Percentiles rank a stretch among this genome's conserved stretches.
These are phyloP conservation scores for Cervus canadensis DNA, from an alignment of 2,113 vertebrate species.

Conservation along the genomic window DNA sequence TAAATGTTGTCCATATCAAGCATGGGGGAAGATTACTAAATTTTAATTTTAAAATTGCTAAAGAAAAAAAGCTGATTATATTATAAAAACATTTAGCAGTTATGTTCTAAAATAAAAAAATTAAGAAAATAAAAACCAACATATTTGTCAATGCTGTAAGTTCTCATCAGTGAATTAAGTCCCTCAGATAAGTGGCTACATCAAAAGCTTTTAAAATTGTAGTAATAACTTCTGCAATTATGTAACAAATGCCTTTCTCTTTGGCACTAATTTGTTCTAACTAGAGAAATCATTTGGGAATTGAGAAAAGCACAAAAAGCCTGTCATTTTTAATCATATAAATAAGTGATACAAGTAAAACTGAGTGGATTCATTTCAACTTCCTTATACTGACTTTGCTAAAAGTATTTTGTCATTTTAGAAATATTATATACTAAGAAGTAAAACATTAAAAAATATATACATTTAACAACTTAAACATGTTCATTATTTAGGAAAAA, in stretches of 20 bases:
- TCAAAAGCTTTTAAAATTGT: background rate
- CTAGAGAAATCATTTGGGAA: background rate
- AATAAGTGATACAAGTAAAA: slow-evolving; percentile 12
- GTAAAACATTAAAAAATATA: background rate
- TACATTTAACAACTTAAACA: background rate
- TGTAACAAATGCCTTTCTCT: slow-evolving; percentile 17
- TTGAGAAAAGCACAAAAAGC: slow-evolving; percentile 35
- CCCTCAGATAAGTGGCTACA: background rate
- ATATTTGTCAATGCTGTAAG: background rate
- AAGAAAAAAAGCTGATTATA: slow-evolving; percentile 2
- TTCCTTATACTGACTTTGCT: background rate
- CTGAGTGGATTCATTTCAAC: background rate
- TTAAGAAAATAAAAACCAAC: background rate
- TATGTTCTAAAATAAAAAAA: background rate
- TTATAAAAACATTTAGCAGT: background rate
- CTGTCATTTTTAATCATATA: slow-evolving; percentile 15
- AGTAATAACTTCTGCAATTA: slow-evolving; percentile 27
- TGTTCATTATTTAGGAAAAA: background rate
- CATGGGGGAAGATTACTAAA: background rate
- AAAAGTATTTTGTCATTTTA: slow-evolving; percentile 28
- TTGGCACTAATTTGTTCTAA: slow-evolving; percentile 13
- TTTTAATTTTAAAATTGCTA: background rate
- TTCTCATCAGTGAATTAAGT: background rate
- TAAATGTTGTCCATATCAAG: background rate
- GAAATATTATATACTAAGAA: background rate